Evolutionary conservation across 1,140 invertebrate genomes (phyloP).

Genomic region (Rhopalosiphum maidis): DNA sequence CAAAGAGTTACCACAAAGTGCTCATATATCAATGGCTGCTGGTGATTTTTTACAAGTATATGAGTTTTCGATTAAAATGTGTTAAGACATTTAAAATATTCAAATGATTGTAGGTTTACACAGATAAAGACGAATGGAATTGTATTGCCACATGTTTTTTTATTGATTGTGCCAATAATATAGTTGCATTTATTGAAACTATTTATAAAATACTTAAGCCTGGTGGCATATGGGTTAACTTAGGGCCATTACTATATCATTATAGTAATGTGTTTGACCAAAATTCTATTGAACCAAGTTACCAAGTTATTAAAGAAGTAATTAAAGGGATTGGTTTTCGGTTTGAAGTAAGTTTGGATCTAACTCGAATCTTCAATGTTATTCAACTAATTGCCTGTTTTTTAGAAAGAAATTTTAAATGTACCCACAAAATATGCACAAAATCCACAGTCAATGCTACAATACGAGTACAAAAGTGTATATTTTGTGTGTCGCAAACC

Average conservation of each 20-base stretch:
- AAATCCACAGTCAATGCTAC: conserved; percentile 92
- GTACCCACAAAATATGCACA: conserved; percentile 89
- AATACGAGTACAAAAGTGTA: conserved; percentile 87
- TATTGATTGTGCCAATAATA: conserved; percentile 96
- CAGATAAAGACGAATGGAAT: conserved; percentile 80
- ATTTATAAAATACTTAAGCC: conserved; percentile 92
- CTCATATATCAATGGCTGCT: conserved; percentile 93
- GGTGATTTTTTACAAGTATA: conserved; percentile 88
- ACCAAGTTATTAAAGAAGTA: conserved; percentile 82
- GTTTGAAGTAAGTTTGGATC: conserved; percentile 72
- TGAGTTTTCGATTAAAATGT: not conserved
- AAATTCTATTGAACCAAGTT: conserved; percentile 93
- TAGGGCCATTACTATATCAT: conserved; percentile 94
- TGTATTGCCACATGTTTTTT: conserved; percentile 97
- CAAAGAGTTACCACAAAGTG: conserved; percentile 66
- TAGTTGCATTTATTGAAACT: conserved; percentile 92
- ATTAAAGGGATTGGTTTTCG: conserved; percentile 87
- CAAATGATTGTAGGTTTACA: conserved; percentile 72
- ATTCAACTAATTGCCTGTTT: conserved; percentile 60
- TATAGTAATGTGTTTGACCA: conserved; percentile 89
- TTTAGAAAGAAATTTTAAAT: conserved; percentile 77
- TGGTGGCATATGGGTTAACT: conserved; percentile 84
- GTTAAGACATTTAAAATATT: conserved; percentile 13
- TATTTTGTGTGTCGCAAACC: conserved; percentile 88
- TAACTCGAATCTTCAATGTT: not conserved